Conservation (phyloP, 2,888 invertebrate genomes). For the Cepaea hortensis region DNA sequence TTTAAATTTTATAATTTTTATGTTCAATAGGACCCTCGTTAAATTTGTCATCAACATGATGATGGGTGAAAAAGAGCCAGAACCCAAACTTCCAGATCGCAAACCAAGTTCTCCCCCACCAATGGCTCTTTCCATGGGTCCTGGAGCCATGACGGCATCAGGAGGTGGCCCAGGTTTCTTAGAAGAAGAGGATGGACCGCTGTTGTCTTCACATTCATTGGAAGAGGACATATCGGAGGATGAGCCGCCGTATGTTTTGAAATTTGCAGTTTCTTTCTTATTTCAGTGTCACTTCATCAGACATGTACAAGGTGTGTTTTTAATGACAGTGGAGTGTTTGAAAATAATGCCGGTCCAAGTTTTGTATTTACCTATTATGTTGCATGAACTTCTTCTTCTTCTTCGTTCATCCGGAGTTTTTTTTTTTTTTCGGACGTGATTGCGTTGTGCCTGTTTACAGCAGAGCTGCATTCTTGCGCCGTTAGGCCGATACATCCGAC, state of each 20-base stretch:
- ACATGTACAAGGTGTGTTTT: too few species aligned
- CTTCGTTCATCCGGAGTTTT: too few species aligned
- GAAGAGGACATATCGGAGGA: neutral
- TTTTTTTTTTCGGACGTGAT: too few species aligned
- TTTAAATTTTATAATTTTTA: neutral
- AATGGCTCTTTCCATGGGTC: slow-evolving; percentile 53
- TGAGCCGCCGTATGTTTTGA: neutral
- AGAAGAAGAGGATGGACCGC: neutral
- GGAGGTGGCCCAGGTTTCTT: neutral
- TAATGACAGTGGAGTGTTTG: too few species aligned
- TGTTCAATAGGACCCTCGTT: slow-evolving; percentile 69
- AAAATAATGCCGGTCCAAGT: too few species aligned
- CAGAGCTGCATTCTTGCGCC: too few species aligned
- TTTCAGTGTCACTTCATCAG: neutral
- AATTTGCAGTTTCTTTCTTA: neutral
- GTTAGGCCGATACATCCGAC: too few species aligned
- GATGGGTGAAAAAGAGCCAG: slow-evolving; percentile 65
- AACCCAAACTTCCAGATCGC: slow-evolving; percentile 81
- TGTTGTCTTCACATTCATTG: neutral
- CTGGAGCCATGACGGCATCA: slow-evolving; percentile 48
- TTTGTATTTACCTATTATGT: too few species aligned
- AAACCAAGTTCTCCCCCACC: slow-evolving; percentile 85
- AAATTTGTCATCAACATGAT: slow-evolving; percentile 75
- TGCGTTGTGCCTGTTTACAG: too few species aligned
- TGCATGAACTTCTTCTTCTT: too few species aligned